Conservation (phyloP, 2,888 invertebrate species). For the Ichneumoninae sp. region DNA sequence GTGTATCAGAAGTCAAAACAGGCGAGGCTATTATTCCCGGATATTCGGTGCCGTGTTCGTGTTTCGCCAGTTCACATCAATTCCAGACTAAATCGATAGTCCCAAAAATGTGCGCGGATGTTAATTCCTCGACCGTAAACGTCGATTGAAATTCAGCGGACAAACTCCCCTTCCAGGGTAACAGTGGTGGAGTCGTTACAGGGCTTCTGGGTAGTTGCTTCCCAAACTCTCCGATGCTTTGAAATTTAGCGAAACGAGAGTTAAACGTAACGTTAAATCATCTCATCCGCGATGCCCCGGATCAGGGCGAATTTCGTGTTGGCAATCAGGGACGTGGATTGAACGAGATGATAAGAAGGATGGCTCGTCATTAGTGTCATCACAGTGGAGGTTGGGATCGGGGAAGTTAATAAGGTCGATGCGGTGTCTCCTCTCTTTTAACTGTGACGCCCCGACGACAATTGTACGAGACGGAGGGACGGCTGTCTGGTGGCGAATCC, state of each 20-base stretch:
- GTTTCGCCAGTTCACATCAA: neutral
- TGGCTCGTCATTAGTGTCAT: slow-evolving; percentile 51
- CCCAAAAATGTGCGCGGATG: neutral
- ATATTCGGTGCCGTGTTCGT: neutral
- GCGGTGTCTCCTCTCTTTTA: slow-evolving; percentile 1
- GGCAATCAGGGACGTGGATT: slow-evolving; percentile 19
- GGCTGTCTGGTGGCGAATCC: neutral
- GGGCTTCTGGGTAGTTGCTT: neutral
- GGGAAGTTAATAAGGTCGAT: slow-evolving; percentile 33
- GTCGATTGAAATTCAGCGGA: neutral
- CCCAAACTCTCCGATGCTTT: neutral
- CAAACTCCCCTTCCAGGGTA: neutral
- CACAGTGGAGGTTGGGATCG: slow-evolving; percentile 21
- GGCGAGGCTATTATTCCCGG: neutral
- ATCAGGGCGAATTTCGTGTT: slow-evolving; percentile 45
- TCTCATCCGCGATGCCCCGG: slow-evolving; percentile 20
- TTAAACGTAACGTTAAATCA: slow-evolving; percentile 33
- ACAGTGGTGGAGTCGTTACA: neutral
- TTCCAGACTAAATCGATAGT: slow-evolving; percentile 4
- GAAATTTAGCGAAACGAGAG: slow-evolving; percentile 31
- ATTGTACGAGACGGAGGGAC: neutral
- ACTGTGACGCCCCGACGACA: slow-evolving; percentile 39
- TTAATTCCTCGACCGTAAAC: neutral
- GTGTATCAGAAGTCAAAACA: slow-evolving; percentile 13
- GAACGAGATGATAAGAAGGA: slow-evolving; percentile 9